phyloP scores from a whole-genome alignment of 2,113 vertebrate genomes.

The Zapus hudsonius region DNA sequence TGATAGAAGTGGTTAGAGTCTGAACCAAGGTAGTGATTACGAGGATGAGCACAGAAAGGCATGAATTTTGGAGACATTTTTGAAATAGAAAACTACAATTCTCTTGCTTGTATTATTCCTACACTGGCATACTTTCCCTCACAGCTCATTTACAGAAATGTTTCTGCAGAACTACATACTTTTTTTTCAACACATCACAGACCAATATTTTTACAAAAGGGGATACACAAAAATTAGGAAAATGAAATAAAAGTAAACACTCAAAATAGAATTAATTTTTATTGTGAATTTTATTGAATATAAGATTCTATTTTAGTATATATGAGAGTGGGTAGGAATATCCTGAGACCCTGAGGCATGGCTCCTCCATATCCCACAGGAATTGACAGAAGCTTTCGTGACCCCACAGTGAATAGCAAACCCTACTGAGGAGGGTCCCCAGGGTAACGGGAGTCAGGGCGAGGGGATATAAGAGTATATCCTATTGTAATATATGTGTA shows the following conservation, averaged over 20 bases:
- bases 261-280: constrained; percentile 29
- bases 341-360: too few relatives aligned
- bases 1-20: background rate
- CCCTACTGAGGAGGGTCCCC: too few relatives aligned
- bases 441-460: too few relatives aligned
- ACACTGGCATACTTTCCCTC: background rate
- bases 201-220: background rate
- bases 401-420: too few relatives aligned
- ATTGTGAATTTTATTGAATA: constrained; percentile 23
- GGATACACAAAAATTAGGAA: constrained; percentile 1
- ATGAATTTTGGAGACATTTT: background rate
- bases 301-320: background rate
- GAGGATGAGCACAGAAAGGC: background rate
- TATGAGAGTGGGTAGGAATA: background rate
- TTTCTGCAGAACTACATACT: background rate
- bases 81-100: background rate
- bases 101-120: background rate
- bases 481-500: too few relatives aligned
- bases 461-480: too few relatives aligned
- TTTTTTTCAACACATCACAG: background rate
- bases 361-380: too few relatives aligned
- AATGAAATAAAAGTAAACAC: constrained; percentile 35
- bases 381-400: too few relatives aligned
- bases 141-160: background rate
- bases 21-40: background rate